Conservation (phyloP, 2,888 invertebrate species). For the Tiliacea aurago region DNA sequence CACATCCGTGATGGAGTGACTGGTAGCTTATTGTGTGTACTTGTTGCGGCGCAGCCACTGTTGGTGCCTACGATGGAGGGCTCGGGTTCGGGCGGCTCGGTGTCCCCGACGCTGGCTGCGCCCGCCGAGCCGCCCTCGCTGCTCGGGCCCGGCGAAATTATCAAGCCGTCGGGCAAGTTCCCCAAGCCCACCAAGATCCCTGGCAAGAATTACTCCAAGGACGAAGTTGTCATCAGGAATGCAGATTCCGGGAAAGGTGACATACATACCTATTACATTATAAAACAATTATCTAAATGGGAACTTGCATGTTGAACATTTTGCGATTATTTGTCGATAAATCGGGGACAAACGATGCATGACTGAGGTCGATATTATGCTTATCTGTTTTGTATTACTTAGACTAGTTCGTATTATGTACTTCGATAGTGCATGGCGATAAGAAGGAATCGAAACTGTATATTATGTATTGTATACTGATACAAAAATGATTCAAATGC, state of each 20-base stretch:
- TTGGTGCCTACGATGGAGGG: slow-evolving; percentile 89
- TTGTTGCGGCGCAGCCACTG: slow-evolving; percentile 77
- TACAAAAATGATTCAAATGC: slow-evolving; percentile 17
- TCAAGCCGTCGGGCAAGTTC: slow-evolving; percentile 97
- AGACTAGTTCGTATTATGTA: slow-evolving; percentile 66
- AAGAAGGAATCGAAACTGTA: slow-evolving; percentile 61
- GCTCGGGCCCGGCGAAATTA: slow-evolving; percentile 95
- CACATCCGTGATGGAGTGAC: slow-evolving; percentile 52
- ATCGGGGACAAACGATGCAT: slow-evolving; percentile 74
- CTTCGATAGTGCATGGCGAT: slow-evolving; percentile 74
- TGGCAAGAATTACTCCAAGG: slow-evolving; percentile 98
- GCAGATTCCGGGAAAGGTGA: slow-evolving; percentile 99
- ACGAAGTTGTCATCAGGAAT: slow-evolving; percentile 98
- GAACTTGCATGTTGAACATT: slow-evolving; percentile 58
- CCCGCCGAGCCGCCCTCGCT: slow-evolving; percentile 90
- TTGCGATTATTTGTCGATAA: slow-evolving; percentile 55
- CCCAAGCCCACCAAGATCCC: slow-evolving; percentile 96
- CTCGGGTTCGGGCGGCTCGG: slow-evolving; percentile 86
- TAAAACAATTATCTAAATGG: slow-evolving; percentile 30
- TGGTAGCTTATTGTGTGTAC: slow-evolving; percentile 16
- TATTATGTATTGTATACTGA: slow-evolving; percentile 24
- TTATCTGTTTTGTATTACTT: slow-evolving; percentile 76
- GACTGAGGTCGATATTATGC: slow-evolving; percentile 73
- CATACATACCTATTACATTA: slow-evolving; percentile 47
- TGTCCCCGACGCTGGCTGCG: slow-evolving; percentile 91